These are phyloP conservation scores for Cepaea hortensis DNA, from an alignment of 2,888 invertebrate species.

Conservation along the genomic window DNA sequence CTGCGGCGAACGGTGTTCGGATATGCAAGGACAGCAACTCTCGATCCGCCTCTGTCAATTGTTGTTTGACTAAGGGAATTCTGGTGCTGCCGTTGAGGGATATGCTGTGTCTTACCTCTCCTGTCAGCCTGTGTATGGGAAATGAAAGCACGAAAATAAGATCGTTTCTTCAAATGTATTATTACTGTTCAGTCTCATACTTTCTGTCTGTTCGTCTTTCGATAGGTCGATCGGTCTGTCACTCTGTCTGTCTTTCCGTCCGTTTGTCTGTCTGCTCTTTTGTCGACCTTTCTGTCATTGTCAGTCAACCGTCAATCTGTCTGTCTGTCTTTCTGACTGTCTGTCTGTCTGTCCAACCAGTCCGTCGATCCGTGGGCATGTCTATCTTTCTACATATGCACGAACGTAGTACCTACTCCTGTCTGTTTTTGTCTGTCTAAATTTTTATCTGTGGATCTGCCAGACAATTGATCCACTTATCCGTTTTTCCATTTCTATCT, in stretches of 20 bases:
- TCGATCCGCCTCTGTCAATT: constrained; percentile 50
- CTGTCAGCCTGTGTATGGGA: constrained; percentile 22
- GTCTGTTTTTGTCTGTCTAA: no score
- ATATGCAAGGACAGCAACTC: constrained; percentile 45
- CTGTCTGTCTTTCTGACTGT: no score
- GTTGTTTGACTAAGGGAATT: constrained; percentile 51
- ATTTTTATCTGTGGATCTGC: no score
- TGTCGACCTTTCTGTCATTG: background rate
- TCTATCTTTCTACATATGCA: no score
- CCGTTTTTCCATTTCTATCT: no score
- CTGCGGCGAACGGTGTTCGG: constrained; percentile 4
- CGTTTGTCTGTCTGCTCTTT: background rate
- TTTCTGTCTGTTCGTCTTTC: background rate
- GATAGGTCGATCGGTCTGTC: background rate
- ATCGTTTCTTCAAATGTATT: background rate
- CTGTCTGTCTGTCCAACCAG: no score
- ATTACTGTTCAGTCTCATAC: background rate
- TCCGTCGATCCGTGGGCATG: no score
- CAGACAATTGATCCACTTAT: no score
- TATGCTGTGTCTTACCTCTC: constrained; percentile 19
- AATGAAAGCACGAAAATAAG: background rate
- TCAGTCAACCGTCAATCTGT: no score
- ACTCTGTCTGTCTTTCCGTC: background rate
- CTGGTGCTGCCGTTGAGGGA: constrained; percentile 5
- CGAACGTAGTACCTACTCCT: no score